Percentiles rank a stretch among this genome's conserved stretches.
These are phyloP conservation scores for Ataeniobius toweri DNA, from an alignment of 2,797 vertebrate genomes.

Conservation along the genomic window DNA sequence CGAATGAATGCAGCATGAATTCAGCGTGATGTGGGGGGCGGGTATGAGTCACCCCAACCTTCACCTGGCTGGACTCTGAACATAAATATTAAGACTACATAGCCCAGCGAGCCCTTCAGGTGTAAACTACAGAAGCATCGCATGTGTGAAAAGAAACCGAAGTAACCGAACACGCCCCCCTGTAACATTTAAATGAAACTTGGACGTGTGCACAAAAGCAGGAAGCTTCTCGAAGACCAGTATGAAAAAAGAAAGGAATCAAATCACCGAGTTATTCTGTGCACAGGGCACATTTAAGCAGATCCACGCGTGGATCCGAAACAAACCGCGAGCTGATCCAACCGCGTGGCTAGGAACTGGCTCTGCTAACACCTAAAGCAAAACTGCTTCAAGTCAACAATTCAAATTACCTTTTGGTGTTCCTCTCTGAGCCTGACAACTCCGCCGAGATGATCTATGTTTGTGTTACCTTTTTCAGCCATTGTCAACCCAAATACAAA, in stretches of 20 bases:
- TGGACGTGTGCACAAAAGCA: slow-evolving; percentile 5
- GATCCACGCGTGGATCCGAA: neutral
- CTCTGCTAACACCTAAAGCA: slow-evolving; percentile 26
- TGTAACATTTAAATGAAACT: slow-evolving; percentile 9
- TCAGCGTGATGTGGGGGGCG: neutral
- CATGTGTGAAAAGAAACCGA: neutral
- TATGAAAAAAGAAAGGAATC: neutral
- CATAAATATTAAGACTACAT: neutral
- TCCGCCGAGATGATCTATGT: slow-evolving; percentile 56
- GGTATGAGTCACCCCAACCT: neutral
- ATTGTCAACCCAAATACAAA: slow-evolving; percentile 66
- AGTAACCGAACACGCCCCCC: slow-evolving; percentile 15
- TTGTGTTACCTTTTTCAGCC: slow-evolving; percentile 64
- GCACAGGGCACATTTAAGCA: neutral
- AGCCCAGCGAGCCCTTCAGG: neutral
- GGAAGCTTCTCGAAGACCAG: slow-evolving; percentile 65
- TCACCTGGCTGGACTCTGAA: neutral
- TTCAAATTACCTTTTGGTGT: slow-evolving; percentile 88
- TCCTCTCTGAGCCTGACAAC: slow-evolving; percentile 87
- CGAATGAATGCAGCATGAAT: neutral
- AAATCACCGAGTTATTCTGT: fast-evolving
- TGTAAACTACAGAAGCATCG: neutral
- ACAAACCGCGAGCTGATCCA: neutral
- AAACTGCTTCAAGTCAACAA: neutral
- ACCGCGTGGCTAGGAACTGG: slow-evolving; percentile 47